Evolutionary conservation across 2,888 invertebrate genomes (phyloP).

Genomic region (Athetis lepigone): DNA sequence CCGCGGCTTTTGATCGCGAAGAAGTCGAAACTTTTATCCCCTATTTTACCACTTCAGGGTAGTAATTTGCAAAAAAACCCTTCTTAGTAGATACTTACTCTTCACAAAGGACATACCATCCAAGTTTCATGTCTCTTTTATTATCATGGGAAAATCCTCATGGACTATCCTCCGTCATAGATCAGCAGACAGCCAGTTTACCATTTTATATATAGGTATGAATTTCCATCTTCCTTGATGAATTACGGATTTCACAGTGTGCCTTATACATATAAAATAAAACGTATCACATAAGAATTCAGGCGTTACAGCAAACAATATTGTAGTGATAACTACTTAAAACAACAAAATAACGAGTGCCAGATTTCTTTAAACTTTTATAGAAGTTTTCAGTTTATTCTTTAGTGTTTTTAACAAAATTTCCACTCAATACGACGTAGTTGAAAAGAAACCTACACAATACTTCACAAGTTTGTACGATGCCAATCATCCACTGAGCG

Average conservation of each 20-base stretch:
- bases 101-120: no score
- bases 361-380: neutral
- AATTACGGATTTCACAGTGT: neutral
- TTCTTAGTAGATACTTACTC: no score
- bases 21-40: no score
- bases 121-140: no score
- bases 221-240: no score
- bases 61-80: no score
- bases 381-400: neutral
- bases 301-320: neutral
- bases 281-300: neutral
- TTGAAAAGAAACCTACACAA: conserved; percentile 1
- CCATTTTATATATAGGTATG: no score
- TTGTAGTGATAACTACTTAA: neutral
- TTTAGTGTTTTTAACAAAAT: neutral
- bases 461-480: neutral
- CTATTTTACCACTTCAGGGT: no score
- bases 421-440: neutral
- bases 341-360: neutral
- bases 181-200: no score
- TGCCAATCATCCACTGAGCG: neutral
- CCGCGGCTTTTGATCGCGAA: no score
- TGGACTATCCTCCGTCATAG: no score
- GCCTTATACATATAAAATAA: neutral
- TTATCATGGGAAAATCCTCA: no score